phyloP scores from a whole-genome alignment of 1,140 invertebrate genomes.

The Varroa destructor region DNA sequence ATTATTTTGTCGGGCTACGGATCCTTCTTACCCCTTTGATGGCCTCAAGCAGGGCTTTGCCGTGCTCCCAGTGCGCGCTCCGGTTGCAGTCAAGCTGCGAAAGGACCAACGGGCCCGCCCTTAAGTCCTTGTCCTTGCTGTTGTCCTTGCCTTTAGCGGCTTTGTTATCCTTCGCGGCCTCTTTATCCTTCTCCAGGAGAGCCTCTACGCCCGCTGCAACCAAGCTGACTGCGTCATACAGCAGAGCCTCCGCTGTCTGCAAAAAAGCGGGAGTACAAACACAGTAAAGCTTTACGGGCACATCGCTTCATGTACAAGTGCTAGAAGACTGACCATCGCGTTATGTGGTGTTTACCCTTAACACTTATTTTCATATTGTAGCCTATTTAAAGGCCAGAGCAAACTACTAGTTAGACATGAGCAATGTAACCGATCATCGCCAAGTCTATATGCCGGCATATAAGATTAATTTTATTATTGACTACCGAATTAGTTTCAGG shows the following conservation, averaged over 20 bases:
- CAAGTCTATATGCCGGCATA: too few relatives aligned
- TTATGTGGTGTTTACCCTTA: too few relatives aligned
- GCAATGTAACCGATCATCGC: too few relatives aligned
- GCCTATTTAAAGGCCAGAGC: too few relatives aligned
- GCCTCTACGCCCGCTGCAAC: constrained; percentile 41
- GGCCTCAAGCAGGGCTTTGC: constrained; percentile 84
- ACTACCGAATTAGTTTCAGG: too few relatives aligned
- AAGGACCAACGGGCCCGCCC: not conserved
- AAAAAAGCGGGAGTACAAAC: constrained; percentile 30
- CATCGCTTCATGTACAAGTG: too few relatives aligned
- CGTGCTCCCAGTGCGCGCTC: constrained; percentile 77
- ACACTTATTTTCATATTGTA: too few relatives aligned
- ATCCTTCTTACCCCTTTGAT: constrained; percentile 74
- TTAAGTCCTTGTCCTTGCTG: constrained; percentile 7
- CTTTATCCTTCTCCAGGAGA: constrained; percentile 31
- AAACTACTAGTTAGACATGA: too few relatives aligned
- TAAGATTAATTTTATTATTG: too few relatives aligned
- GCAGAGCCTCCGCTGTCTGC: constrained; percentile 43
- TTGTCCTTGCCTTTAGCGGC: not conserved
- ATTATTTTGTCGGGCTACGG: not conserved
- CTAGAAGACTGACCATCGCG: too few relatives aligned
- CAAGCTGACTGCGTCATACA: constrained; percentile 42
- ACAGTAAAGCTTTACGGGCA: too few relatives aligned
- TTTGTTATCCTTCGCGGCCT: constrained; percentile 9
- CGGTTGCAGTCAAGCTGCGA: constrained; percentile 63